Evolutionary conservation across 2,113 vertebrate genomes (phyloP).

Genomic region (Thamnaconus septentrionalis): DNA sequence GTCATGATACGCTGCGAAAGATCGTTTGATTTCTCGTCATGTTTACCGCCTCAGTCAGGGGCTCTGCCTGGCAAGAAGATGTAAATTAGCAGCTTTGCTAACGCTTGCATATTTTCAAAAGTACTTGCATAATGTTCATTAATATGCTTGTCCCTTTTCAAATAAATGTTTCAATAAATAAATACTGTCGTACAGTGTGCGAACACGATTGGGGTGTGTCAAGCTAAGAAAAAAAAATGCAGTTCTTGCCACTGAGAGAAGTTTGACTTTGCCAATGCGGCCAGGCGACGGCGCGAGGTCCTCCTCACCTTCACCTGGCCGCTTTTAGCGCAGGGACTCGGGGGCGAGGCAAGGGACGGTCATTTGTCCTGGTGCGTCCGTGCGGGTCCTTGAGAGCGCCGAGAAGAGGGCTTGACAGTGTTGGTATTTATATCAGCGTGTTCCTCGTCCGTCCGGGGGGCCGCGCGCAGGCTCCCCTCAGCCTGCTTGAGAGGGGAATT

Average conservation of each 20-base stretch:
- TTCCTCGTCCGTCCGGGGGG: conserved; percentile 48
- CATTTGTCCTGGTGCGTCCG: conserved; percentile 69
- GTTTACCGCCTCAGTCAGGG: conserved; percentile 16
- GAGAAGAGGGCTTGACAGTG: conserved; percentile 55
- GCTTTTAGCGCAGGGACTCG: conserved; percentile 57
- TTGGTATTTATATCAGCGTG: conserved; percentile 68
- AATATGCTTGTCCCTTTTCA: too few relatives aligned
- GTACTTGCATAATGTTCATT: too few relatives aligned
- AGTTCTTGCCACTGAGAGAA: conserved; percentile 36
- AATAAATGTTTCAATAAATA: too few relatives aligned
- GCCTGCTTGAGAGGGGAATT: conserved; percentile 55
- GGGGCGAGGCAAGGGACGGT: conserved; percentile 57
- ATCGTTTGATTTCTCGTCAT: conserved; percentile 22
- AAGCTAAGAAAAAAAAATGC: conserved; percentile 19
- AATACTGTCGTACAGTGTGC: conserved; percentile 1
- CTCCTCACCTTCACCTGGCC: conserved; percentile 65
- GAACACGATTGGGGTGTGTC: conserved; percentile 43
- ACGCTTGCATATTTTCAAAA: too few relatives aligned
- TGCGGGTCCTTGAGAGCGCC: conserved; percentile 58
- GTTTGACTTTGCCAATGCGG: conserved; percentile 59
- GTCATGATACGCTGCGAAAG: not conserved
- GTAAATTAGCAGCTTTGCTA: too few relatives aligned
- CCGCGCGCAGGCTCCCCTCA: conserved; percentile 42
- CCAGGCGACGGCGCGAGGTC: conserved; percentile 39
- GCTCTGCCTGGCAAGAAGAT: not conserved